Evolutionary conservation across 2,113 vertebrate genomes (phyloP), one percentile per base, ranked within the genome.

Genomic region (Lophochroa leadbeateri): DNA sequence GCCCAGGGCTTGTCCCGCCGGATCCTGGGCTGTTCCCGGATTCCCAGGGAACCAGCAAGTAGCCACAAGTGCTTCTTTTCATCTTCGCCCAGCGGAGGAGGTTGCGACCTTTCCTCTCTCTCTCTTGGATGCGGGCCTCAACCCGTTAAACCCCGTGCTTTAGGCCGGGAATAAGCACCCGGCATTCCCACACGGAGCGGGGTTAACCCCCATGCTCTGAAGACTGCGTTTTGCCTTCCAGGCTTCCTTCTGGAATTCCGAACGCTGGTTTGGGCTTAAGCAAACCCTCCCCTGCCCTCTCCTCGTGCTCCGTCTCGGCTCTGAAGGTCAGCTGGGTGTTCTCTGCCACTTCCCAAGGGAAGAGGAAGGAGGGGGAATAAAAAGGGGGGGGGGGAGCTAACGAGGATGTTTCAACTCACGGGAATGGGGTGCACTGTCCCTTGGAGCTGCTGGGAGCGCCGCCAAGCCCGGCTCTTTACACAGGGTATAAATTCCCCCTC

Each of bases 11-110:
- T 61, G 28, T 96, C 72, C 82, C 50, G 84, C 44, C 33, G 96
- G 71, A 91, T 94, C 92, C 82, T 72, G 84, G 77, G 46, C 70
- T 12, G 60, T 60, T 91, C 94, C 92, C 33, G 28, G 64, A 47
- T 82, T 93, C 53, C 92, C 90, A 47, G 81, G 81, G 46, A 72
- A 75, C 67, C 6, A 85, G 21, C n/a, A 3, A 88, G 89, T 44
- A 86, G 87, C 70, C 90, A 64, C 68, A 92, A 43, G 46, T 4
- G 67, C 83, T 93, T 92, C 92, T 77, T 67, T 78, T 92, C 91
- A 8, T 96, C 96, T 96, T 96, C 91, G 71, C 82, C 53, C 44
- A 83, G 52, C 47, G 58, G 76, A 92, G 90, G 85, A 68, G 75
- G 77, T 72, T 71, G 80, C 76, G 75, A 71, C 72, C 63, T 88